Conservation (phyloP, 2,797 vertebrate species). For the Amphiprion clarkii region DNA sequence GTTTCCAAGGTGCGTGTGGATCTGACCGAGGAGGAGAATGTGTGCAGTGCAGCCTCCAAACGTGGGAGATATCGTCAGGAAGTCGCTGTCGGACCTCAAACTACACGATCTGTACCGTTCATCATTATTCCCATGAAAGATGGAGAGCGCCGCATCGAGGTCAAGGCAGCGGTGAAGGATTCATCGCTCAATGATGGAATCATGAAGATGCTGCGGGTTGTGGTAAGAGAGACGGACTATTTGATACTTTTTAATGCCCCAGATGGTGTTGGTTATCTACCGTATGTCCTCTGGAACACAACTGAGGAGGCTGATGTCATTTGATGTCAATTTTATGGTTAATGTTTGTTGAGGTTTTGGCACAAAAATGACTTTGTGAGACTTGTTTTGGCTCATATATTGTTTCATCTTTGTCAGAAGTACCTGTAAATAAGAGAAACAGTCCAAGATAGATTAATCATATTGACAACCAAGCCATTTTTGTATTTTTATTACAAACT, state of each 20-base stretch:
- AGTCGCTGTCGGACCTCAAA: constrained; percentile 56
- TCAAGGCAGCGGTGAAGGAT: constrained; percentile 86
- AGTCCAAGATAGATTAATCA: neutral
- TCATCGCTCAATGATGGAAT: constrained; percentile 79
- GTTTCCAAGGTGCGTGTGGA: constrained; percentile 86
- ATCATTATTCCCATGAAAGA: constrained; percentile 87
- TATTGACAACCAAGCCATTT: neutral
- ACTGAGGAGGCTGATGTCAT: too few relatives aligned
- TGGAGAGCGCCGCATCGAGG: constrained; percentile 81
- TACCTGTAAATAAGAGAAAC: neutral
- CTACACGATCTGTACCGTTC: constrained; percentile 83
- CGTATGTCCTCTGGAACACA: too few relatives aligned
- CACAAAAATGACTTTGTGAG: too few relatives aligned
- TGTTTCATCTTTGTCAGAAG: neutral
- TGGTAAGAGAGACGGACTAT: constrained; percentile 83
- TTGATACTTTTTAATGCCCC: neutral
- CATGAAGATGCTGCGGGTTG: constrained; percentile 86
- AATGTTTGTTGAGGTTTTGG: too few relatives aligned
- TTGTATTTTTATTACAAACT: neutral
- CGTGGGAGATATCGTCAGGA: constrained; percentile 74
- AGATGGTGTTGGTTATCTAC: neutral
- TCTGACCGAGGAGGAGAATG: constrained; percentile 77
- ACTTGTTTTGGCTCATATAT: neutral
- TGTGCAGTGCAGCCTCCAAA: constrained; percentile 90
- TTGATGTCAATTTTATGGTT: too few relatives aligned